Evolutionary conservation across 2,113 vertebrate genomes (phyloP), one percentile per base, ranked within the genome.

Genomic region (Cynoglossus semilaevis): DNA sequence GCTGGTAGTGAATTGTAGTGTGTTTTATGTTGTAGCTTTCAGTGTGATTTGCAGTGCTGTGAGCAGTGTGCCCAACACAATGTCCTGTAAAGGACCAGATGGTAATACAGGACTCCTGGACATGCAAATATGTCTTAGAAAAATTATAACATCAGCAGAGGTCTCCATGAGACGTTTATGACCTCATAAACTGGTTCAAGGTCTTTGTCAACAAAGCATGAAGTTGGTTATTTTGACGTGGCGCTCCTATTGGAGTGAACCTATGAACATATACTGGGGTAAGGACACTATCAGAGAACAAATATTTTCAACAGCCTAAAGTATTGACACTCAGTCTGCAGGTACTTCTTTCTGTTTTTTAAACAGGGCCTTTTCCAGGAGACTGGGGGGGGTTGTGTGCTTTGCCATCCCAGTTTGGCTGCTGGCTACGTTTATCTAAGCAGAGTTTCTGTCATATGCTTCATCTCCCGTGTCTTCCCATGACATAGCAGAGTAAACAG

Each of bases 401-500:
- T 70, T 44, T 14, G 10, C 38, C n/a, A 51, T 22, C 44, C 46
- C 17, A 38, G 40, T 15, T 43, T 15, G n/a, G 46, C 46, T 50
- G 44, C 44, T 12, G 0, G 37, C 16, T 38, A 43, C 9, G 40
- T 72, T 63, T 51, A 17, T 63, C 15, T 51, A 9, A 47, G 35
- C 29, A 4, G 7, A n/a, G 15, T 49, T 54, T 59, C 63, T 66
- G 61, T 65, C 55, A 34, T 15, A 54, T 1, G 56, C 49, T 37
- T 60, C 50, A 35, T 60, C 56, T 65, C 16, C 38, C 2, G 43
- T 1, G 29, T 54, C 49, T 58, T 58, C 34, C 41, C 29, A 13
- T 38, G 18, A 71, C 47, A 56, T 44, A 42, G 34, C 37, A 45
- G 15, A 35, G 41, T 52, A 29, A 63, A 71, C 51, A 43, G n/a